Conservation (phyloP, 2,888 invertebrate species). For the Laothoe populi region DNA sequence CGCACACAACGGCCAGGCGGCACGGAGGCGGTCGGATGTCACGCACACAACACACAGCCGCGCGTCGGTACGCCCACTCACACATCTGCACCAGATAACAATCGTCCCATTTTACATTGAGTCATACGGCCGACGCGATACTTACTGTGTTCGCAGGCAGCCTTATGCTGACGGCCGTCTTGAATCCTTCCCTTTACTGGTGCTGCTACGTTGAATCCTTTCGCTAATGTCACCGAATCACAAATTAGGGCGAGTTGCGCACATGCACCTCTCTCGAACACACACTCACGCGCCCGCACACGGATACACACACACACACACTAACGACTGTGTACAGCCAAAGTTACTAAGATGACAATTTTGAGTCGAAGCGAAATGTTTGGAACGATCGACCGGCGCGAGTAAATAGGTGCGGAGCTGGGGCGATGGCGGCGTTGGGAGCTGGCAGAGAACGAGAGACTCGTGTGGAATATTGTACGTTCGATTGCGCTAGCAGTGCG, state of each 20-base stretch:
- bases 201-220: constrained; percentile 80
- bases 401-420: constrained; percentile 55
- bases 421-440: constrained; percentile 54
- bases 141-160: constrained; percentile 83
- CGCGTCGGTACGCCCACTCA: constrained; percentile 61
- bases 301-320: constrained; percentile 37
- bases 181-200: constrained; percentile 71
- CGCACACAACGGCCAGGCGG: constrained; percentile 58
- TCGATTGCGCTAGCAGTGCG: constrained; percentile 82
- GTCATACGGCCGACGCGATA: constrained; percentile 76
- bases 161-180: constrained; percentile 84
- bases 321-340: constrained; percentile 39
- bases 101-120: constrained; percentile 83
- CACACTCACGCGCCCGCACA: constrained; percentile 49
- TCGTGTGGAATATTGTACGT: constrained; percentile 71
- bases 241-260: constrained; percentile 66
- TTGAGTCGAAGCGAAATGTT: constrained; percentile 48
- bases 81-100: constrained; percentile 75
- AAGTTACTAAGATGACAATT: constrained; percentile 50
- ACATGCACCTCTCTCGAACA: constrained; percentile 69
- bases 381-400: constrained; percentile 57
- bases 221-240: constrained; percentile 64
- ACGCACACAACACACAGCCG: constrained; percentile 62
- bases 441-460: constrained; percentile 63
- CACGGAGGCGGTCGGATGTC: constrained; percentile 72